A percentile compares a stretch with the other conserved stretches of the same genome.
Evolutionary conservation across 2,113 vertebrate genomes (phyloP).

Genomic region (Dromaius novaehollandiae): DNA sequence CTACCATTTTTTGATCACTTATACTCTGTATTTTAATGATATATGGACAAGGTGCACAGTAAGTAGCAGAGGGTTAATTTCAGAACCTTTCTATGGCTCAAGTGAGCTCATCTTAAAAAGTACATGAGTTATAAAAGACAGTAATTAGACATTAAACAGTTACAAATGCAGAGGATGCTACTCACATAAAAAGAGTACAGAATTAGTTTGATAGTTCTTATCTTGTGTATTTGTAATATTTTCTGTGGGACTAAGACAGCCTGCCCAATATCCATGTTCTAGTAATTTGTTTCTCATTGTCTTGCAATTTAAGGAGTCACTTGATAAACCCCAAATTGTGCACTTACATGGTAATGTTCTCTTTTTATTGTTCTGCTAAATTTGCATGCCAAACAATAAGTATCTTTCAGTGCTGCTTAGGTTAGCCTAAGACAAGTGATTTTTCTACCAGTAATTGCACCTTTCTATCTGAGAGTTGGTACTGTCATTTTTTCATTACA

Average conservation of each 20-base stretch:
- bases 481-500: background rate
- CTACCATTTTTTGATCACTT: background rate
- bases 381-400: background rate
- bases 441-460: background rate
- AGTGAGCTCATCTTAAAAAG: slow-evolving; percentile 23
- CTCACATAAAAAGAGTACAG: background rate
- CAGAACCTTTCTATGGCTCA: background rate
- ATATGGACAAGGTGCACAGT: background rate
- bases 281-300: background rate
- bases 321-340: background rate
- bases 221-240: background rate
- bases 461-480: background rate
- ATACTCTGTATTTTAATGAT: background rate
- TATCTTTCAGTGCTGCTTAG: background rate
- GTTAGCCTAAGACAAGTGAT: background rate
- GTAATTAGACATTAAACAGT: background rate
- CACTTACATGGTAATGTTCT: background rate
- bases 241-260: background rate
- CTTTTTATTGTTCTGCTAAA: slow-evolving; percentile 10
- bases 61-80: background rate
- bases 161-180: background rate
- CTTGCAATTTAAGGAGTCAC: background rate
- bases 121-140: background rate
- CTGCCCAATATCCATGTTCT: background rate
- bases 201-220: background rate